Percentiles rank a stretch among this genome's conserved stretches.
Evolutionary conservation across 2,888 invertebrate genomes (phyloP).

Genomic region (Drosophila flavopinicola): DNA sequence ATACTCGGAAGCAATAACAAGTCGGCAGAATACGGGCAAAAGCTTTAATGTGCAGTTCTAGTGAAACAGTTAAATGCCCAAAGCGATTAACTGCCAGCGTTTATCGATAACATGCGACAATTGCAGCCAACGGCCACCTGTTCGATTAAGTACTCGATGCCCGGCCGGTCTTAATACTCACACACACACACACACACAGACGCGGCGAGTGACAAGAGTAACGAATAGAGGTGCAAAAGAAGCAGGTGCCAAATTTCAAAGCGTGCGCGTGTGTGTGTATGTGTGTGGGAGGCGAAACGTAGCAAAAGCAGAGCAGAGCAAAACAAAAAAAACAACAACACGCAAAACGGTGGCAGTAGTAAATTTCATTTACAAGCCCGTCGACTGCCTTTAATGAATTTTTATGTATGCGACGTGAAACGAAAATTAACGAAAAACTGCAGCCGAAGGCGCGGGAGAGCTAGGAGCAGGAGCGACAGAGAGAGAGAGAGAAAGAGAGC

Average conservation of each 20-base stretch:
- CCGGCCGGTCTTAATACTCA: constrained; percentile 34
- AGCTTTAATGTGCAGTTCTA: constrained; percentile 45
- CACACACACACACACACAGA: constrained; percentile 3
- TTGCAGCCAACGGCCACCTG: constrained; percentile 56
- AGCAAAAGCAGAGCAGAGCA: constrained; percentile 32
- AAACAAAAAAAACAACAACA: constrained; percentile 35
- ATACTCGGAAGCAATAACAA: constrained; percentile 64
- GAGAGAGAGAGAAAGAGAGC: constrained; percentile 27
- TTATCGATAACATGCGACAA: constrained; percentile 51
- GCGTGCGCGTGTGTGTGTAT: constrained; percentile 15
- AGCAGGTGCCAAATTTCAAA: constrained; percentile 63
- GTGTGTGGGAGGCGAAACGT: constrained; percentile 34
- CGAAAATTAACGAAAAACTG: constrained; percentile 61
- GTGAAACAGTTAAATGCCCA: constrained; percentile 34
- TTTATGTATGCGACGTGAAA: constrained; percentile 75
- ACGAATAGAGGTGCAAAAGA: constrained; percentile 27
- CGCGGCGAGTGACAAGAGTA: constrained; percentile 18
- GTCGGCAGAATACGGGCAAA: neutral
- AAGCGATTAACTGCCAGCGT: constrained; percentile 22
- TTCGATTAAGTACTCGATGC: constrained; percentile 70
- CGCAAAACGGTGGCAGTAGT: constrained; percentile 77
- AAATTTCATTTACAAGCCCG: constrained; percentile 75
- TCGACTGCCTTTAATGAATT: constrained; percentile 71
- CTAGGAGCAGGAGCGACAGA: constrained; percentile 14
- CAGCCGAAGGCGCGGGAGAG: constrained; percentile 58